Base-by-base conservation (phyloP, 2,113 vertebrate genomes). In the Meriones unguiculatus region DNA sequence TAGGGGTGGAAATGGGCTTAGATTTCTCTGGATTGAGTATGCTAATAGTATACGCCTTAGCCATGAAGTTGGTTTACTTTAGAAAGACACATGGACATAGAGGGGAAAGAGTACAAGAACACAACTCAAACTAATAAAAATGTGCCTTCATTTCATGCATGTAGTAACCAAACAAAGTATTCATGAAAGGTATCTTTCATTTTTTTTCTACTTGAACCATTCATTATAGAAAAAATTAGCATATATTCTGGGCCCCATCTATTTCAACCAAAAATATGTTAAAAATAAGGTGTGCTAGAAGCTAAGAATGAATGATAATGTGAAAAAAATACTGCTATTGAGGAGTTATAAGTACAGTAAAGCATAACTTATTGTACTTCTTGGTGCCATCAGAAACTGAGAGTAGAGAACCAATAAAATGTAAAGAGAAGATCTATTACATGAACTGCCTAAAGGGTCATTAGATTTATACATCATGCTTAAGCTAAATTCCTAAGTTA, bases 391-490 rank as follows among this genome's bases (percentile, higher is more conserved):
- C 80, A 24, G 2, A 92, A 88, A 50, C 46, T 88, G 54, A 91
- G 52, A 84, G 18, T 81, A 92, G 86, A 82, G 98, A 98, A 87
- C 75, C 41, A 89, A 67, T 94, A 72, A 93, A 93, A 62, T 84
- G 90, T 81, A 95, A 97, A 97, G 97, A 97, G 90, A 97, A 25
- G 35, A 82, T 96, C 75, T 94, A 28, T 92, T 98, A 97, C 98
- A 95, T 98, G 96, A 96, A 95, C 80, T 95, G 67, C 72, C 96
- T 97, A 75, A 97, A 96, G 97, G 96, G 96, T 97, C 91, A 96
- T 87, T 95, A 92, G 57, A 89, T 98, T 70, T 97, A 97, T 96
- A 76, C 87, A 96, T 97, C 69, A 70, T 89, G 67, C 18, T 50
- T 96, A 72, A 30, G 41, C 76, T 97, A 88, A 87, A 89, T 75